Percentiles rank a stretch among this genome's conserved stretches.
These are phyloP conservation scores for Siderastrea radians DNA, from an alignment of 92 coral and sea anemone species.

Conservation along the genomic window DNA sequence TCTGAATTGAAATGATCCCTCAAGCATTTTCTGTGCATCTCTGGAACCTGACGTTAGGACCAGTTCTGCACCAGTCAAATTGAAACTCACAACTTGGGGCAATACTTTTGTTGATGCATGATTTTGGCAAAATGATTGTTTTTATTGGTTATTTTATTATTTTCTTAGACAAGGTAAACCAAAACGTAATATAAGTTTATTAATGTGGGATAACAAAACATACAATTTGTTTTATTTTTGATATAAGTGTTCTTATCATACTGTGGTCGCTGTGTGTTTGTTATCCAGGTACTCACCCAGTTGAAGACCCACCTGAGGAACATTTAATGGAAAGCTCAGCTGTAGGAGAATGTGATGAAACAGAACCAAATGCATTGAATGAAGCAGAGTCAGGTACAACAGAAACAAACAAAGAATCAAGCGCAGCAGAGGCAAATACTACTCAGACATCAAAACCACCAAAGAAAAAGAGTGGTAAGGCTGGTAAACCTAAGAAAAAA, in stretches of 20 bases:
- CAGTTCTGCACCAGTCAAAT: background rate
- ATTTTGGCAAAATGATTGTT: conserved; percentile 23
- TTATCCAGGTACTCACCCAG: conserved; percentile 58
- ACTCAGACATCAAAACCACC: conserved; percentile 65
- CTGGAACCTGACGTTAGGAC: conserved; percentile 26
- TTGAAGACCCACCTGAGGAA: conserved; percentile 58
- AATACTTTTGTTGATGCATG: conserved; percentile 15
- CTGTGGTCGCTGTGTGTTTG: conserved; percentile 56
- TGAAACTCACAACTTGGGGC: background rate
- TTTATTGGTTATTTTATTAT: conserved; percentile 22
- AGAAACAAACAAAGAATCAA: conserved; percentile 44
- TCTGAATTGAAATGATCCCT: conserved; percentile 36
- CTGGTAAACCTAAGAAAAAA: conserved; percentile 44
- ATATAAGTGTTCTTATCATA: conserved; percentile 27
- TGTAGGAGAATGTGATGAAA: conserved; percentile 7
- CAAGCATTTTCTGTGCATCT: conserved; percentile 35
- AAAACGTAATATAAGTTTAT: conserved; percentile 22
- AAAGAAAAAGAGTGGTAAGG: conserved; percentile 52
- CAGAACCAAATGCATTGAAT: conserved; percentile 36
- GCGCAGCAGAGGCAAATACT: conserved; percentile 45
- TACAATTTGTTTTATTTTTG: conserved; percentile 21
- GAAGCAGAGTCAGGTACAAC: conserved; percentile 47
- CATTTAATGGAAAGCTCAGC: conserved; percentile 52
- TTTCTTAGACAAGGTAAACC: conserved; percentile 21
- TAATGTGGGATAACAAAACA: conserved; percentile 37